Percentiles rank a stretch among this genome's conserved stretches.
Conservation (phyloP, 2,797 vertebrate genomes). For the Artibeus lituratus region DNA sequence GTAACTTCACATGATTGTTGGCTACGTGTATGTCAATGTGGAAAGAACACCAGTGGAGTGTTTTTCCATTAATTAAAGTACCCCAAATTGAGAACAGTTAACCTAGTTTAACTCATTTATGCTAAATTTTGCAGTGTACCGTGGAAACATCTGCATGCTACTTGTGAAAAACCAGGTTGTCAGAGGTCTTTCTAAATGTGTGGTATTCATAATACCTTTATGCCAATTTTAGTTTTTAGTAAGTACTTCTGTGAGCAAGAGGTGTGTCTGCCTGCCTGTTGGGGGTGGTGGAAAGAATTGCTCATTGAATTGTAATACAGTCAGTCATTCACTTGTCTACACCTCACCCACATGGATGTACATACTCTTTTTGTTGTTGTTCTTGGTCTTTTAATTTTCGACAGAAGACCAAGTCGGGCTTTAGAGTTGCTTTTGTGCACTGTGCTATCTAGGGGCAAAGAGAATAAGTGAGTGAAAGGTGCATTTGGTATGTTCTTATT, state of each 20-base stretch:
- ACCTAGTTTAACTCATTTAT: background rate
- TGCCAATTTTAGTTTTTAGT: constrained; percentile 8
- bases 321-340: constrained; percentile 42
- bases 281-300: background rate
- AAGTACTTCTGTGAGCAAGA: background rate
- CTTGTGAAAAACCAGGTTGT: background rate
- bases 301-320: constrained; percentile 24
- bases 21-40: background rate
- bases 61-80: background rate
- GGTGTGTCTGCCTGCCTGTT: background rate
- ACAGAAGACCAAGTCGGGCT: background rate
- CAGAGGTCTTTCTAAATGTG: background rate
- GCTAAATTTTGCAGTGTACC: background rate
- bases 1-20: background rate
- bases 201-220: background rate
- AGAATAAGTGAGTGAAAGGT: background rate
- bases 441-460: background rate
- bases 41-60: background rate
- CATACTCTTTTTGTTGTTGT: background rate
- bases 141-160: background rate
- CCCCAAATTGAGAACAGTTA: background rate
- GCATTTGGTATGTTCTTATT: background rate
- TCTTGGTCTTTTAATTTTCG: constrained; percentile 46
- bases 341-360: background rate
- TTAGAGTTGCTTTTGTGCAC: constrained; percentile 1